Evolutionary conservation across 2,113 vertebrate species (phyloP).

Genomic region (Sialia sialis): DNA sequence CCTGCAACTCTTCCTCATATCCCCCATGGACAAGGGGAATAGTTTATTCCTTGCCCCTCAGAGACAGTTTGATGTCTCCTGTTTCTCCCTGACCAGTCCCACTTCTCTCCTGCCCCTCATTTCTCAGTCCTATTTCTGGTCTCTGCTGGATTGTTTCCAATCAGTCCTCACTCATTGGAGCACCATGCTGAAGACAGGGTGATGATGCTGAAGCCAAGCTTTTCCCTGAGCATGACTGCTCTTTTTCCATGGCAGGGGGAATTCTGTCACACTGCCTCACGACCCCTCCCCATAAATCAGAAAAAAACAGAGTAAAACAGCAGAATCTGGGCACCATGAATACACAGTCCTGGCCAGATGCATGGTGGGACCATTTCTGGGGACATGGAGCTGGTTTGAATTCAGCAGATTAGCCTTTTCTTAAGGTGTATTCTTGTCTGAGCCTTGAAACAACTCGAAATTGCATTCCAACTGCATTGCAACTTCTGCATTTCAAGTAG

Average conservation of each 20-base stretch:
- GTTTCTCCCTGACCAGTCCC: neutral
- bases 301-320: neutral
- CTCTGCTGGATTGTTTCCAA: neutral
- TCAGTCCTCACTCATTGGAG: neutral
- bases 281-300: neutral
- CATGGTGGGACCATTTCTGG: neutral
- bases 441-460: neutral
- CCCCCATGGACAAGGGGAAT: neutral
- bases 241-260: neutral
- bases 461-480: neutral
- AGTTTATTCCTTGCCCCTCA: neutral
- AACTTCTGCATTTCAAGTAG: neutral
- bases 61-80: neutral
- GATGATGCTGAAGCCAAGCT: neutral
- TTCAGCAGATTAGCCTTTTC: neutral
- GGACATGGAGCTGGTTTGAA: neutral
- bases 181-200: neutral
- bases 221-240: neutral
- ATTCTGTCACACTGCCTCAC: neutral
- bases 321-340: neutral
- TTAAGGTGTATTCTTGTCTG: neutral
- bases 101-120: neutral
- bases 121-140: neutral
- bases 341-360: neutral
- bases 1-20: neutral